Evolutionary conservation across 1,140 invertebrate genomes (phyloP).

Genomic region (Daktulosphaira vitifoliae): DNA sequence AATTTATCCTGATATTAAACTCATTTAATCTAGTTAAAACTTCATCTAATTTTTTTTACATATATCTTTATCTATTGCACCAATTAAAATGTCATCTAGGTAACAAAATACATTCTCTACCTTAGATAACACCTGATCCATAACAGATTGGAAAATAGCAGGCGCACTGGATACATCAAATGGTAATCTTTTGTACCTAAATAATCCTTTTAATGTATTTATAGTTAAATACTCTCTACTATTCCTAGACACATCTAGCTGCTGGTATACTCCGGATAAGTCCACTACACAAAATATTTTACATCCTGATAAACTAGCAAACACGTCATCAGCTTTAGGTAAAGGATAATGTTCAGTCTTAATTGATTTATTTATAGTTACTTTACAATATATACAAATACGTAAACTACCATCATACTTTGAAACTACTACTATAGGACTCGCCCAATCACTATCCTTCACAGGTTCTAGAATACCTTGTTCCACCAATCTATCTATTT

Average conservation of each 20-base stretch:
- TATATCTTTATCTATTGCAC: background rate
- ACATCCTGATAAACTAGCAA: conserved; percentile 34
- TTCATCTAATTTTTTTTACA: background rate
- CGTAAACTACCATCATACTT: conserved; percentile 43
- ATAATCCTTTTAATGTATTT: conserved; percentile 41
- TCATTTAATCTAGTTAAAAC: background rate
- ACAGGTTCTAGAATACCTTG: background rate
- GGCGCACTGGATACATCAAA: conserved; percentile 47
- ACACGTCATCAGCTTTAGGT: conserved; percentile 26
- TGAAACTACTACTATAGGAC: conserved; percentile 43
- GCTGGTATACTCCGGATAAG: conserved; percentile 39
- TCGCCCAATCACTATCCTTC: conserved; percentile 42
- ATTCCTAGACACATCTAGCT: conserved; percentile 36
- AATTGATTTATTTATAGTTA: conserved; percentile 37
- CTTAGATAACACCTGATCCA: conserved; percentile 16
- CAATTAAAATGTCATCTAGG: conserved; percentile 32
- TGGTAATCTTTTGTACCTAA: conserved; percentile 42
- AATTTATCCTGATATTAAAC: background rate
- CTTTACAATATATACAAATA: conserved; percentile 44
- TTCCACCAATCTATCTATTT: background rate
- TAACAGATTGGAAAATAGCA: conserved; percentile 22
- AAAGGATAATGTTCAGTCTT: conserved; percentile 29
- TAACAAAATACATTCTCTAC: conserved; percentile 16
- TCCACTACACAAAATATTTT: conserved; percentile 37
- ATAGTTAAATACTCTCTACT: conserved; percentile 33